These are phyloP conservation scores for Archivesica marissinica DNA, from an alignment of 1,140 invertebrate species.

Conservation along the genomic window DNA sequence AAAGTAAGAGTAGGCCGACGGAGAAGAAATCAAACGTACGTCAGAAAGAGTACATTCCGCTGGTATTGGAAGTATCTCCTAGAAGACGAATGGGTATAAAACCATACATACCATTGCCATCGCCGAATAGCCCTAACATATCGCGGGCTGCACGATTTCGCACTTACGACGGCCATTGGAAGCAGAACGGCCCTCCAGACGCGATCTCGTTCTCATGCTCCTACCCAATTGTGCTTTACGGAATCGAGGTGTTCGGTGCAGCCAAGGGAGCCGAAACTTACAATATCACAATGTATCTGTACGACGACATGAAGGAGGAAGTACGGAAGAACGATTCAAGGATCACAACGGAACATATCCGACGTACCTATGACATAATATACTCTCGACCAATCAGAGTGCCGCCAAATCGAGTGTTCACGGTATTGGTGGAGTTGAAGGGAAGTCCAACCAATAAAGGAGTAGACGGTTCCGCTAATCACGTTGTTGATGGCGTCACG, in stretches of 20 bases:
- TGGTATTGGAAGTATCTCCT: not conserved
- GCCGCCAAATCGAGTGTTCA: slow-evolving; percentile 45
- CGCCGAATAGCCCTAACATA: slow-evolving; percentile 37
- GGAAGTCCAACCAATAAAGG: slow-evolving; percentile 54
- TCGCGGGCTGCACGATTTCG: slow-evolving; percentile 34
- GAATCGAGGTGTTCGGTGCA: slow-evolving; percentile 44
- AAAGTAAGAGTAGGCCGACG: not conserved
- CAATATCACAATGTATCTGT: slow-evolving; percentile 36
- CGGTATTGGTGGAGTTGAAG: slow-evolving; percentile 41
- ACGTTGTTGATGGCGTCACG: slow-evolving; percentile 40
- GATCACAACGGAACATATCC: slow-evolving; percentile 22
- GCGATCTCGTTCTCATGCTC: slow-evolving; percentile 53
- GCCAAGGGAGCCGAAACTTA: slow-evolving; percentile 46
- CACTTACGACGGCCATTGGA: slow-evolving; percentile 54
- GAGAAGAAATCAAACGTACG: not conserved
- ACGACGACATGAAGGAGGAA: slow-evolving; percentile 50
- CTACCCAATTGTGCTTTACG: slow-evolving; percentile 51
- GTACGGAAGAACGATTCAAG: slow-evolving; percentile 31
- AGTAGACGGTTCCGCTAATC: slow-evolving; percentile 12
- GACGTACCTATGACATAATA: slow-evolving; percentile 44
- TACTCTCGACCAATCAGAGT: slow-evolving; percentile 48
- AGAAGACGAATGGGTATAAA: not conserved
- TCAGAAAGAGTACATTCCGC: not conserved
- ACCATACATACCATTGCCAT: not conserved
- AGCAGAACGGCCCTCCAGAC: slow-evolving; percentile 45